Evolutionary conservation across 2,888 invertebrate species (phyloP).

Genomic region (Patella ulyssiponensis): DNA sequence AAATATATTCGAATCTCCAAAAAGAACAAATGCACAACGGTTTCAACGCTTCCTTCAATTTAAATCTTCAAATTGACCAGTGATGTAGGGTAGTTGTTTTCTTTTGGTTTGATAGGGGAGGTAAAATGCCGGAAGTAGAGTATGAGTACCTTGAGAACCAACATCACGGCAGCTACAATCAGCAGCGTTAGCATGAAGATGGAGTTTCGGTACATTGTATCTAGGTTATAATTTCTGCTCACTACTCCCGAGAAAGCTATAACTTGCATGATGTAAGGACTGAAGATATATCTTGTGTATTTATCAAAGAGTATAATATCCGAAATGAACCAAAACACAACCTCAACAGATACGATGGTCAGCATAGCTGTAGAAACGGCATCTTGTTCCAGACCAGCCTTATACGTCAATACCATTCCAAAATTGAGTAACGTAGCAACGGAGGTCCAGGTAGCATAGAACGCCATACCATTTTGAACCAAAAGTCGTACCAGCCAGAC

Average conservation of each 20-base stretch:
- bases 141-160: neutral
- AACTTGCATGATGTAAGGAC: constrained; percentile 57
- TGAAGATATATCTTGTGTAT: constrained; percentile 56
- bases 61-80: too few relatives aligned
- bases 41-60: too few relatives aligned
- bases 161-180: neutral
- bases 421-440: constrained; percentile 63
- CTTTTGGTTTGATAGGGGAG: neutral
- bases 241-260: constrained; percentile 55
- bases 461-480: constrained; percentile 66
- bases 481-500: constrained; percentile 63
- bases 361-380: constrained; percentile 49
- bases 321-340: constrained; percentile 57
- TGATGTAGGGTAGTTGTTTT: neutral
- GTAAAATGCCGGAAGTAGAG: neutral
- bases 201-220: neutral
- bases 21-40: too few relatives aligned
- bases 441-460: constrained; percentile 64
- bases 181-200: neutral
- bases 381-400: constrained; percentile 28
- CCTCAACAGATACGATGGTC: constrained; percentile 52
- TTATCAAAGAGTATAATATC: constrained; percentile 61
- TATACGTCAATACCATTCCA: constrained; percentile 55
- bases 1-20: too few relatives aligned
- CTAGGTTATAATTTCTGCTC: constrained; percentile 39